These are phyloP conservation scores for Reticulitermes speratus DNA, from an alignment of 1,140 invertebrate genomes.

Conservation along the genomic window DNA sequence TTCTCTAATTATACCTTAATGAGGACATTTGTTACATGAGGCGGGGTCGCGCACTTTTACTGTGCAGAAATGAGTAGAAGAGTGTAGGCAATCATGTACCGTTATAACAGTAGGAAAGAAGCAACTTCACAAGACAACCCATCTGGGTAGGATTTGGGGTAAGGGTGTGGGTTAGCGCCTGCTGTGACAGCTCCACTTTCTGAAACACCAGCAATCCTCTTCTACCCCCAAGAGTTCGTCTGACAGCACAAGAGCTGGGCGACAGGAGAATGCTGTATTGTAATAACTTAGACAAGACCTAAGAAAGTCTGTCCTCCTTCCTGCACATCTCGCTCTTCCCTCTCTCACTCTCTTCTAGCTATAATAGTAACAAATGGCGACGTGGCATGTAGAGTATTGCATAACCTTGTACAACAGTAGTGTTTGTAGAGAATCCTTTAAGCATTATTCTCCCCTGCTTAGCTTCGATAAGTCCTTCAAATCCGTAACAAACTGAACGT, in stretches of 20 bases:
- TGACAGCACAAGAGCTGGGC: background rate
- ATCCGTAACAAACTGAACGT: background rate
- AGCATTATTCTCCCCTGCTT: background rate
- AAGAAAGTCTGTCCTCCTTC: background rate
- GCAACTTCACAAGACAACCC: background rate
- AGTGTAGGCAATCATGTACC: background rate
- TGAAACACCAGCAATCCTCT: background rate
- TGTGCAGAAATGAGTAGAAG: background rate
- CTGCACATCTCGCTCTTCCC: background rate
- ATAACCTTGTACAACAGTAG: background rate
- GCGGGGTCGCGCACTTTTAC: background rate
- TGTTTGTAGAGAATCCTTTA: background rate
- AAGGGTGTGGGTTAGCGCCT: background rate
- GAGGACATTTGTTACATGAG: background rate
- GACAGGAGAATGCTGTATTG: background rate
- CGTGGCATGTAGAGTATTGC: background rate
- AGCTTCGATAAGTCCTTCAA: background rate
- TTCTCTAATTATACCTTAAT: background rate
- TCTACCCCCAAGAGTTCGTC: background rate
- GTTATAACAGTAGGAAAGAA: background rate
- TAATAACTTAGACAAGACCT: background rate
- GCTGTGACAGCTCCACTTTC: background rate
- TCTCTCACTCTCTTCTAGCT: background rate
- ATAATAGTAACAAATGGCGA: conserved; percentile 2
- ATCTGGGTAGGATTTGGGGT: background rate